Evolutionary conservation across 2,113 vertebrate species (phyloP).

Genomic region (Parus major): DNA sequence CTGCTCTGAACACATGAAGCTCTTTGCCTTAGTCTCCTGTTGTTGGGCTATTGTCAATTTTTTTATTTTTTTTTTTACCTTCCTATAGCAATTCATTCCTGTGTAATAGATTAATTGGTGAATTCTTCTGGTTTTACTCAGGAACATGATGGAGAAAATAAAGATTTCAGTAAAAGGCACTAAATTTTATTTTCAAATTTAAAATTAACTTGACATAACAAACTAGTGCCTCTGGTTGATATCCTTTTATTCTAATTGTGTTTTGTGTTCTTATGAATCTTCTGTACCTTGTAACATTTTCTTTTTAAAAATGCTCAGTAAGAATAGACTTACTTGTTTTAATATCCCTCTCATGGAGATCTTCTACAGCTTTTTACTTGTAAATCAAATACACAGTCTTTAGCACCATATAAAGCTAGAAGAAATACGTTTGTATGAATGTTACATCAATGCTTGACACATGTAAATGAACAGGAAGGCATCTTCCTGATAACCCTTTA

Average conservation of each 20-base stretch:
- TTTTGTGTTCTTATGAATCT: no score
- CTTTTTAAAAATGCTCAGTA: neutral
- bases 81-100: neutral
- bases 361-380: neutral
- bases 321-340: neutral
- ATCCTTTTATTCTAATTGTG: no score
- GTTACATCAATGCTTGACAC: neutral
- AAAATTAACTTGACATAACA: neutral
- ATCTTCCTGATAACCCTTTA: neutral
- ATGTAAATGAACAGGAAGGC: neutral
- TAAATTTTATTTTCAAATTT: neutral
- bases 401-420: neutral
- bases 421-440: neutral
- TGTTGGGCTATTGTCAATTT: no score
- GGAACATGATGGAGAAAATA: neutral
- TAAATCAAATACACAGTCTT: neutral
- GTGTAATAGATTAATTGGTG: neutral
- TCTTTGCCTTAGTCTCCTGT: neutral
- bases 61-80: neutral
- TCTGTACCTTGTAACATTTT: neutral
- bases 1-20: neutral
- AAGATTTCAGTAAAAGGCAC: neutral
- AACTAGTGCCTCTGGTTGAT: neutral
- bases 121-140: neutral
- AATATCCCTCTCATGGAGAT: neutral